Conservation (phyloP, 2,797 vertebrate genomes). For the Myioborus melanocephalus region DNA sequence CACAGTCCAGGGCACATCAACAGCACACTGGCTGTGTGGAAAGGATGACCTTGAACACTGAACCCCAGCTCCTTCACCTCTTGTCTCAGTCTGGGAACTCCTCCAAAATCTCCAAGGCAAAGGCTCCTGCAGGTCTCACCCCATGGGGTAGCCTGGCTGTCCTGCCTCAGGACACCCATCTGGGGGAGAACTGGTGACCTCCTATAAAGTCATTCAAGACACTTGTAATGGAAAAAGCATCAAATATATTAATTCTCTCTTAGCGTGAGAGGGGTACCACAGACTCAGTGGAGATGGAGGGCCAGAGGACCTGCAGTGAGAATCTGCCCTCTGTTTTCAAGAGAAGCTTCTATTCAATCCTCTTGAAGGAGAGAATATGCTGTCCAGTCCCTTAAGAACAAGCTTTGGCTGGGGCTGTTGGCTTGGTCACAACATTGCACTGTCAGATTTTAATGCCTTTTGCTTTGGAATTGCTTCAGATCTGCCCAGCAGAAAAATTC, state of each 20-base stretch:
- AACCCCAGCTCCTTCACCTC: neutral
- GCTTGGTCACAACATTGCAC: neutral
- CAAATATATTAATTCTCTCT: fast-evolving
- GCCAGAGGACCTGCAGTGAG: neutral
- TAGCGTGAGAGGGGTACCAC: neutral
- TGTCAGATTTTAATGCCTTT: neutral
- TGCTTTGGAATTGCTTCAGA: neutral
- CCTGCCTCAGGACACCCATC: neutral
- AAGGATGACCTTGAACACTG: too few species aligned
- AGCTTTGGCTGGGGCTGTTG: neutral
- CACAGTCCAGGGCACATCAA: neutral
- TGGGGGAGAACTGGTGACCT: neutral
- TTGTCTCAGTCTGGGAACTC: neutral
- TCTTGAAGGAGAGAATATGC: neutral
- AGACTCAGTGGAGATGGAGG: neutral
- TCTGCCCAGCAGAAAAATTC: neutral
- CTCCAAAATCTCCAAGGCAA: neutral
- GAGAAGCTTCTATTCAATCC: neutral
- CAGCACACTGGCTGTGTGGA: neutral
- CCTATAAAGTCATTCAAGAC: neutral
- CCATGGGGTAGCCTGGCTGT: neutral
- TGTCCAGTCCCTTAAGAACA: neutral
- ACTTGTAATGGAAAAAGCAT: neutral
- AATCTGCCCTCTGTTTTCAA: fast-evolving
- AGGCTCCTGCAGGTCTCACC: neutral